A percentile compares a stretch with the other conserved stretches of the same genome.
Conservation (phyloP, 2,888 invertebrate genomes). For the Pseudococcus viburni region DNA sequence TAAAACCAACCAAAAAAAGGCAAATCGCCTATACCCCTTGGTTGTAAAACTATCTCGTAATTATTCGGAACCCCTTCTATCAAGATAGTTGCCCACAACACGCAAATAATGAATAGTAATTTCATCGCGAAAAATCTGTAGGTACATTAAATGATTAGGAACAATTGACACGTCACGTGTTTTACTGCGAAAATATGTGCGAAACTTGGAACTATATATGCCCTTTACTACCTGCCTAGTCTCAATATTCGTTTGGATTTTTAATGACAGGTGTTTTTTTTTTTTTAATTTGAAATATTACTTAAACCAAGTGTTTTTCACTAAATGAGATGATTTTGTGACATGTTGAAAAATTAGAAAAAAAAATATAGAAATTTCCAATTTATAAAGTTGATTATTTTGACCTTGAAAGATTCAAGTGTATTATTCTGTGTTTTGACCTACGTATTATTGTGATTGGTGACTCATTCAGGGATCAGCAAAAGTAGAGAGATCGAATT, state of each 20-base stretch:
- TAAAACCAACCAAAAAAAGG: not conserved
- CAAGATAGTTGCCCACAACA: not conserved
- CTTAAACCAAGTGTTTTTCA: not conserved
- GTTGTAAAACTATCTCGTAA: not conserved
- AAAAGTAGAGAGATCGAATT: no score
- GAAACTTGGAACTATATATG: not conserved
- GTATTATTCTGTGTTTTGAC: not conserved
- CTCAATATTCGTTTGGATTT: not conserved
- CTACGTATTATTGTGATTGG: no score
- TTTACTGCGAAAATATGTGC: not conserved
- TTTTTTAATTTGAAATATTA: not conserved
- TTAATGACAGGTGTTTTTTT: not conserved
- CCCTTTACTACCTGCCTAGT: not conserved
- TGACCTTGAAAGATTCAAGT: not conserved
- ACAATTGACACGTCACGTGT: not conserved
- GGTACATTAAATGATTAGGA: not conserved
- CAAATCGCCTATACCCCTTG: not conserved
- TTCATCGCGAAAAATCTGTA: conserved; percentile 14
- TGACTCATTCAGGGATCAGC: no score
- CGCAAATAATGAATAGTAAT: not conserved
- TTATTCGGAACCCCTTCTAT: not conserved
- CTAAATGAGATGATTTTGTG: not conserved
- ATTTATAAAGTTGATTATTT: not conserved
- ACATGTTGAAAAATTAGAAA: not conserved
- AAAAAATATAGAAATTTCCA: not conserved